Base-by-base conservation (phyloP, 2,797 vertebrate genomes). In the Acanthornis magna region DNA sequence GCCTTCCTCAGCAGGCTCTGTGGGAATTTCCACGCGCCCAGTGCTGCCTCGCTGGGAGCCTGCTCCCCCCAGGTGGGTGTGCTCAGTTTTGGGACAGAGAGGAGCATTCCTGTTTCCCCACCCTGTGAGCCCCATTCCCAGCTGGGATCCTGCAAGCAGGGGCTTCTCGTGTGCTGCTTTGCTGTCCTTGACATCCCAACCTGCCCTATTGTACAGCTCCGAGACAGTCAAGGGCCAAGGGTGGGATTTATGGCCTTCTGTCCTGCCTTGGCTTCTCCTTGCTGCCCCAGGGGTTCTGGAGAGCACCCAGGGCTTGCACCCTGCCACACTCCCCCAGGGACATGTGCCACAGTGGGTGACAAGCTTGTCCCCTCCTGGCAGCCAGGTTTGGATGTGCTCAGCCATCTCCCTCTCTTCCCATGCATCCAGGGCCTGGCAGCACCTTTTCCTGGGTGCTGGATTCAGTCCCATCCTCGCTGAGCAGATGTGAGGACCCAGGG, bases 11-110 rank as follows among this genome's bases (percentile, higher is more conserved):
- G 9, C 63, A 13, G 45, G 29, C 58, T 25, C 84, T 45, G 68
- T 48, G 96, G 94, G 95, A 95, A 95, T 96, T 96, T 95, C 93
- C 91, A 91, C 0, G 12, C 1, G 1, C 43, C 43, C 43, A 45
- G 18, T 8, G 43, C 72, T 0, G 16, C 68, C 70, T 79, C 2
- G 0, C 79, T 21, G 36, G 36, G 58, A 21, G 84, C n/a, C 23
- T 34, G 48, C 1, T 27, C 21, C 16, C 16, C 8, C 14, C 0
- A 23, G 12, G 13, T 11, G 80, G 67, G n/a, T 45, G 51, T 1
- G 5, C 53, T 77, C 2, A 3, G 53, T 43, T 51, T 51, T 38
- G 57, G 72, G 77, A 48, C 40, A 48, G 42, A 36, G 51, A 71
- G 36, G 38, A 55, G 9, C 1, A 0, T 30, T 72, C 5, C 55